Base-by-base conservation (phyloP, 1,140 invertebrate genomes). In the Hyposmocoma kahamanoa region DNA sequence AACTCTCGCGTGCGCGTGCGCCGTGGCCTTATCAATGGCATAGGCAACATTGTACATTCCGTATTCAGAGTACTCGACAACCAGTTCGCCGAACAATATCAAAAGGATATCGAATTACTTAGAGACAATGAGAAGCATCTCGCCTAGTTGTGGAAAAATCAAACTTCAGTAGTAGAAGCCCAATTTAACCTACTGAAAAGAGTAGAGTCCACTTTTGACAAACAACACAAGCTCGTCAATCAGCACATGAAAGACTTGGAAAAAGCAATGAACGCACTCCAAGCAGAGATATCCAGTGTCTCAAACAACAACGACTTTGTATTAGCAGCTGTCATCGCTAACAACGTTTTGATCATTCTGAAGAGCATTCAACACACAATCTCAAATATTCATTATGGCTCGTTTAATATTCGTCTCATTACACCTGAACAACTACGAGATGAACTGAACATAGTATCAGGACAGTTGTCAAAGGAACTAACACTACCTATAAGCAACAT, bases 1-100 rank as follows among this genome's bases (percentile, higher is more conserved):
- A 9, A 34, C n/a, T 34, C 30, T 13, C n/a, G n/a, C n/a, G n/a
- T n/a, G n/a, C 39, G 41, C 9, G 44, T 22, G 24, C 53, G 41
- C 15, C 43, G 59, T 38, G 56, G 59, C 1, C 38, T 58, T 21
- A 47, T 58, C n/a, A 47, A 62, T 22, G 59, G 59, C 11, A 30
- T 62, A 21, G 59, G 59, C 9, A 50, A 57, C 20, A 10, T 55
- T 19, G 51, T 50, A 18, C 54, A 54, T 17, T 38, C 41, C 0
- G 32, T 62, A 22, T 62, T 52, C 18, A 44, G 43, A 13, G 22
- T 52, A 21, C 32, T 52, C 22, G 50, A 52, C 22, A 9, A 42
- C 21, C 15, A 22, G 10, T 46, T 52, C 22, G 50, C 50, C 4
- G 43, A 52, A 30, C 43, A 52, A 52, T 50, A 50, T n/a, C 13